These are phyloP conservation scores for Callimorpha dominula DNA, from an alignment of 2,888 invertebrate genomes.

Conservation along the genomic window DNA sequence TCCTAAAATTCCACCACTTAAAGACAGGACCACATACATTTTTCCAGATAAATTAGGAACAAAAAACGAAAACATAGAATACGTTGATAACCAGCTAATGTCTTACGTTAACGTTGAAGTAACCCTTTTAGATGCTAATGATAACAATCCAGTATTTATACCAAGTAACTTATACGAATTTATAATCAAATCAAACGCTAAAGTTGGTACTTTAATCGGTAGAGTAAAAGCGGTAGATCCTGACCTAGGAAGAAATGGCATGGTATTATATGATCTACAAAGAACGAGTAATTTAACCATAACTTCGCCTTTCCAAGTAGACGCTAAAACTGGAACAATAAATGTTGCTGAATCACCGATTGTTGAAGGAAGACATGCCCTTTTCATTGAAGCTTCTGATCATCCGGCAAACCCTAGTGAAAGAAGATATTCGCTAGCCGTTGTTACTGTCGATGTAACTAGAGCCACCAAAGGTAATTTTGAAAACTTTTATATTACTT, in stretches of 20 bases:
- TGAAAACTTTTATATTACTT: background rate
- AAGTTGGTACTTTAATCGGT: constrained; percentile 91
- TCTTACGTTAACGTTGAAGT: constrained; percentile 92
- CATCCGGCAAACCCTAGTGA: constrained; percentile 94
- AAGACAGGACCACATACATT: constrained; percentile 80
- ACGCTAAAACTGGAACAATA: constrained; percentile 90
- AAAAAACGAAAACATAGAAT: constrained; percentile 78
- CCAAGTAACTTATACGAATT: constrained; percentile 95
- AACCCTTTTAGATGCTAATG: constrained; percentile 95
- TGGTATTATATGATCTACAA: constrained; percentile 91
- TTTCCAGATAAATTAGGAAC: constrained; percentile 80
- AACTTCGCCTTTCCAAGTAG: constrained; percentile 90
- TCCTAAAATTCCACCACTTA: constrained; percentile 56
- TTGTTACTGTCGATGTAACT: constrained; percentile 93
- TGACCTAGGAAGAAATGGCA: constrained; percentile 91
- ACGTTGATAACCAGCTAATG: constrained; percentile 79
- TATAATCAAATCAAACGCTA: constrained; percentile 89
- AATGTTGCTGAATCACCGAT: constrained; percentile 89
- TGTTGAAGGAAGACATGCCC: constrained; percentile 90
- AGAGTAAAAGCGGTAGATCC: constrained; percentile 94
- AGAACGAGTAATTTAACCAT: constrained; percentile 89
- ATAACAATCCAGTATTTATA: constrained; percentile 95
- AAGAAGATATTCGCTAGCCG: constrained; percentile 92
- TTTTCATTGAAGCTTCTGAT: constrained; percentile 94
- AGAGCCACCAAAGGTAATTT: constrained; percentile 70